These are phyloP conservation scores for Cyphomyrmex costatus DNA, from an alignment of 1,140 invertebrate species.

Conservation along the genomic window DNA sequence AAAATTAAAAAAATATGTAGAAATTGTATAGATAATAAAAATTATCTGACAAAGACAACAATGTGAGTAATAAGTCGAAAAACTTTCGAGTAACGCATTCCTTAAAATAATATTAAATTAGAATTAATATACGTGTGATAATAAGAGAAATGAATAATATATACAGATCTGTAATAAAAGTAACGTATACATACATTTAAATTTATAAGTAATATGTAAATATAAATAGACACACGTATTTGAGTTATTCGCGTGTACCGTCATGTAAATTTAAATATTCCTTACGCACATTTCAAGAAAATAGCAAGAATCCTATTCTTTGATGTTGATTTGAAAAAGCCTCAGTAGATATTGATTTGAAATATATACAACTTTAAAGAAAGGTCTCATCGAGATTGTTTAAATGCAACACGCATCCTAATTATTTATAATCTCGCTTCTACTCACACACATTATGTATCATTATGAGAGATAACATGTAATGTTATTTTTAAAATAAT, in stretches of 20 bases:
- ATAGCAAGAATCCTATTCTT: not conserved
- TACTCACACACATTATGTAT: not conserved
- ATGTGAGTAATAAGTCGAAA: not conserved
- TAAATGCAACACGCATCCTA: not conserved
- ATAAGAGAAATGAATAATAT: not conserved
- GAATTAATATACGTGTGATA: not conserved
- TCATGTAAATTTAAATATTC: not conserved
- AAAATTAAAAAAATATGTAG: not conserved
- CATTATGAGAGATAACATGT: not conserved
- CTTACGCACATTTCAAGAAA: not conserved
- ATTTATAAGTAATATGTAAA: not conserved
- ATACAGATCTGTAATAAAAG: not conserved
- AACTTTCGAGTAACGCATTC: not conserved
- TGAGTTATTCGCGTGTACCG: not conserved
- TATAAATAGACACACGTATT: not conserved
- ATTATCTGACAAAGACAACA: not conserved
- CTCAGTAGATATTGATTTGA: constrained; percentile 34
- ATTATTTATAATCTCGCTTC: constrained; percentile 37
- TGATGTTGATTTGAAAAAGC: too few relatives aligned
- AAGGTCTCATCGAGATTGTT: not conserved
- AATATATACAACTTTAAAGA: not conserved
- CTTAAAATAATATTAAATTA: not conserved
- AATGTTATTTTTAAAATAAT: not conserved
- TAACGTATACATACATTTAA: not conserved
- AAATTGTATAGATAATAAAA: not conserved